Evolutionary conservation across 1,140 invertebrate genomes (phyloP), one percentile per base, ranked within the genome.

Genomic region (Ceratitis capitata): DNA sequence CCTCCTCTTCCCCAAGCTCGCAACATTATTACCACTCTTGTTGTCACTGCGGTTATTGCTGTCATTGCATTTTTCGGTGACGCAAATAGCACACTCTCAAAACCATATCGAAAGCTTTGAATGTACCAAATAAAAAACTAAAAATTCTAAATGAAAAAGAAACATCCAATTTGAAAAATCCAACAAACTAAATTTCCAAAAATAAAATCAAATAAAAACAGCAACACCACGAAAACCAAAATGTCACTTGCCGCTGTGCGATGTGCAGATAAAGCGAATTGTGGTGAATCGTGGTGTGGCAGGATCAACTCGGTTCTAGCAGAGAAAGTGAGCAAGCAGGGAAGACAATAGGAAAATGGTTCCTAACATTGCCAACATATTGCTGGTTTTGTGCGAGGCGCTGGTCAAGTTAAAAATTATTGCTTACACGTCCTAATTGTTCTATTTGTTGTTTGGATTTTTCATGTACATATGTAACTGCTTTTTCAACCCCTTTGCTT

Each of bases 31-130:
- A 49, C 82, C 51, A 83, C 29, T 83, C 0, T 26, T 83, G 82
- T 56, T 84, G 82, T 42, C 49, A 47, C 82, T 58, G 51, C 83
- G 35, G 83, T 56, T 84, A 45, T 26, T 84, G 83, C 83, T 84
- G 83, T 61, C 53, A 56, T 61, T 84, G 83, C 53, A 56, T 84
- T 51, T 56, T 84, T 29, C n/a, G 51, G 45, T 47, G 82, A 47
- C 53, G 35, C 82, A 42, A 14, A 32, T 56, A 53, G 78, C 82
- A 42, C 14, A 84, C 51, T 53, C 29, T 23, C 64, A 16, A 9
- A 39, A 23, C 61, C 53, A 39, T 69, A 32, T 12, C 35, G 14
- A 69, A 69, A 9, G 35, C 39, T 14, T 23, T 42, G 56, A 26
- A 61, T n/a, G 10, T 23, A 9, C 14, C n/a, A 78, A 45, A 2